Conservation (phyloP, 2,797 vertebrate species). For the Odontamblyopus lacepedii region DNA sequence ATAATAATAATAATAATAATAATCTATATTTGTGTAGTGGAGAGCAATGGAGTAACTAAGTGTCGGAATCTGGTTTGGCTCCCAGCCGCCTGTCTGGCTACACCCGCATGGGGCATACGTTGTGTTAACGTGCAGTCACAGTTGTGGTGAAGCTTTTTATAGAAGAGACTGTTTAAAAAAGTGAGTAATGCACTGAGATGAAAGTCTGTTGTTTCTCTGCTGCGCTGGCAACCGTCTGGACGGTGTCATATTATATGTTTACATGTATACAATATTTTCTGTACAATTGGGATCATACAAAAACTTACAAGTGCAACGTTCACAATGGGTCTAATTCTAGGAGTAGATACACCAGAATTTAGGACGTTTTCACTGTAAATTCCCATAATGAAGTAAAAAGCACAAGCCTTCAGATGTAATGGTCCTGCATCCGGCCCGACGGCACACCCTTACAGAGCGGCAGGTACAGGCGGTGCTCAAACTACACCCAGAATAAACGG, state of each 20-base stretch:
- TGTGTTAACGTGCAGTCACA: slow-evolving; percentile 33
- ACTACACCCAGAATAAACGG: slow-evolving; percentile 19
- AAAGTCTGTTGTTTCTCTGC: slow-evolving; percentile 6
- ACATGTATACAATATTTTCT: background rate
- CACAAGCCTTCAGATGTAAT: background rate
- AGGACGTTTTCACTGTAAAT: slow-evolving; percentile 19
- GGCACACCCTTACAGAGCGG: slow-evolving; percentile 40
- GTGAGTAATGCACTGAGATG: slow-evolving; percentile 4
- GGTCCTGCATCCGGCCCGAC: background rate
- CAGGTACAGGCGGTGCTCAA: slow-evolving; percentile 29
- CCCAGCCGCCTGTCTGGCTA: background rate
- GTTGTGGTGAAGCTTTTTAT: slow-evolving; percentile 2
- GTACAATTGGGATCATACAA: background rate
- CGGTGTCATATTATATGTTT: background rate
- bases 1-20: no score
- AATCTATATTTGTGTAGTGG: no score
- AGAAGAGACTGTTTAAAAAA: slow-evolving; percentile 6
- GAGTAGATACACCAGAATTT: background rate
- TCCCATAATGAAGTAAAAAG: background rate
- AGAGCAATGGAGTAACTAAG: background rate
- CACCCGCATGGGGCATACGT: slow-evolving; percentile 2
- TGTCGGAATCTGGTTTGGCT: background rate
- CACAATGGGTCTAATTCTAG: background rate
- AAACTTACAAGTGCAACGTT: background rate
- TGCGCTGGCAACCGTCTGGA: background rate